phyloP scores from a whole-genome alignment of 2,113 vertebrate species.

The Thamnaconus septentrionalis region DNA sequence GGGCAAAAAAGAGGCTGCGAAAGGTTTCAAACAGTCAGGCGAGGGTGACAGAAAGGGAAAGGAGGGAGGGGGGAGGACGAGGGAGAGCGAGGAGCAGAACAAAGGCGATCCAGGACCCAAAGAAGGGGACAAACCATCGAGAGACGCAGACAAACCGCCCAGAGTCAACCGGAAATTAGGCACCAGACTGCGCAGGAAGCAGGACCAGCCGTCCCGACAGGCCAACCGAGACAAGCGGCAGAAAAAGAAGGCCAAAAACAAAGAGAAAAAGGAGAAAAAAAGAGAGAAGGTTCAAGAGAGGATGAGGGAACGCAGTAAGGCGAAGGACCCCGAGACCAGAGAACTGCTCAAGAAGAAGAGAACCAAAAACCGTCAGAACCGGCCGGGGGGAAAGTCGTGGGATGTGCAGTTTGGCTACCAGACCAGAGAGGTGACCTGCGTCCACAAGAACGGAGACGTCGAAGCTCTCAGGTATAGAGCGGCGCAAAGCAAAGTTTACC shows the following conservation, averaged over 20 bases:
- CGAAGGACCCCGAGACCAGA: slow-evolving; percentile 85
- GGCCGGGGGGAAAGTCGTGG: slow-evolving; percentile 90
- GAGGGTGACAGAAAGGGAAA: slow-evolving; percentile 1
- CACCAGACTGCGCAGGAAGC: slow-evolving; percentile 37
- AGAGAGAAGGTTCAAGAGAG: slow-evolving; percentile 64
- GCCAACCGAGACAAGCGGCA: slow-evolving; percentile 74
- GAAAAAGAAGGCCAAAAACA: slow-evolving; percentile 77
- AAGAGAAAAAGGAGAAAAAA: slow-evolving; percentile 78
- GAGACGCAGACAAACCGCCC: slow-evolving; percentile 29
- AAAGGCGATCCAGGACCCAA: slow-evolving; percentile 32
- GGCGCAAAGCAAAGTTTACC: background rate
- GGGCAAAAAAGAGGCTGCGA: slow-evolving; percentile 1
- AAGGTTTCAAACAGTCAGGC: background rate
- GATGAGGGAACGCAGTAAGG: slow-evolving; percentile 72
- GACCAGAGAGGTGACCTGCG: slow-evolving; percentile 87
- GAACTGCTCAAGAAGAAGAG: slow-evolving; percentile 94
- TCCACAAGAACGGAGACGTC: slow-evolving; percentile 83
- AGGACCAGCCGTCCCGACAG: slow-evolving; percentile 76
- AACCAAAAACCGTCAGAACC: slow-evolving; percentile 87
- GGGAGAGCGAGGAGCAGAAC: slow-evolving; percentile 25
- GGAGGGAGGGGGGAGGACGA: slow-evolving; percentile 22
- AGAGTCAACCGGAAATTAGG: slow-evolving; percentile 48
- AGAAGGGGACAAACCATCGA: slow-evolving; percentile 23
- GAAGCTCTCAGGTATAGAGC: slow-evolving; percentile 83
- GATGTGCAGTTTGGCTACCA: slow-evolving; percentile 94